Evolutionary conservation across 2,113 vertebrate species (phyloP).

Genomic region (Brachyhypopomus occidentalis): DNA sequence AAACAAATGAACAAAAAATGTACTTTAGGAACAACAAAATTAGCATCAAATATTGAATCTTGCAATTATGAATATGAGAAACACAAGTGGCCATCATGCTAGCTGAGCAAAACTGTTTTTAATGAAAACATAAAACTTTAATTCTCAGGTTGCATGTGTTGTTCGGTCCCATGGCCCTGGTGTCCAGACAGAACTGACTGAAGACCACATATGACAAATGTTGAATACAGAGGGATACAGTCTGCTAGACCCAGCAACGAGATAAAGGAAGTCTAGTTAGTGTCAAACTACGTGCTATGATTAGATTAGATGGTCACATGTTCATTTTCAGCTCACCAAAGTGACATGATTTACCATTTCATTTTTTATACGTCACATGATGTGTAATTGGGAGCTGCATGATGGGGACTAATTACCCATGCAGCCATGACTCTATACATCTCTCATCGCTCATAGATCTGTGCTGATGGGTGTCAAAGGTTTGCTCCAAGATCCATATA

Average conservation of each 20-base stretch:
- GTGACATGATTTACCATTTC: not conserved
- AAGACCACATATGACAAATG: not conserved
- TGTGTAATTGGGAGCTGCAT: not conserved
- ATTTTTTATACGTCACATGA: not conserved
- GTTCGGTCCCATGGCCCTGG: not conserved
- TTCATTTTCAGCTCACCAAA: not conserved
- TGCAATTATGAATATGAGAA: too few species aligned
- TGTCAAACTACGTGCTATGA: not conserved
- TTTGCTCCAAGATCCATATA: not conserved
- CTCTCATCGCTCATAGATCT: constrained; percentile 28
- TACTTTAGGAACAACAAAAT: too few species aligned
- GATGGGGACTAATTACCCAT: not conserved
- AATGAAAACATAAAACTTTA: too few species aligned
- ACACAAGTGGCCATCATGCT: too few species aligned
- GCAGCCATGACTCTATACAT: not conserved
- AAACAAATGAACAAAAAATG: too few species aligned
- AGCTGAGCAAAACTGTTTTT: too few species aligned
- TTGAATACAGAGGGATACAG: not conserved
- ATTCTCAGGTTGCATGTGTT: too few species aligned
- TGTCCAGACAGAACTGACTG: not conserved
- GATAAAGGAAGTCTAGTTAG: not conserved
- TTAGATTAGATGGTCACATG: not conserved
- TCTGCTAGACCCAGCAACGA: not conserved
- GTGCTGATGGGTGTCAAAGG: constrained; percentile 9
- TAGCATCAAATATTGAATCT: too few species aligned